Evolutionary conservation across 2,797 vertebrate species (phyloP), one percentile per base, ranked within the genome.

Genomic region (Microcaecilia unicolor): DNA sequence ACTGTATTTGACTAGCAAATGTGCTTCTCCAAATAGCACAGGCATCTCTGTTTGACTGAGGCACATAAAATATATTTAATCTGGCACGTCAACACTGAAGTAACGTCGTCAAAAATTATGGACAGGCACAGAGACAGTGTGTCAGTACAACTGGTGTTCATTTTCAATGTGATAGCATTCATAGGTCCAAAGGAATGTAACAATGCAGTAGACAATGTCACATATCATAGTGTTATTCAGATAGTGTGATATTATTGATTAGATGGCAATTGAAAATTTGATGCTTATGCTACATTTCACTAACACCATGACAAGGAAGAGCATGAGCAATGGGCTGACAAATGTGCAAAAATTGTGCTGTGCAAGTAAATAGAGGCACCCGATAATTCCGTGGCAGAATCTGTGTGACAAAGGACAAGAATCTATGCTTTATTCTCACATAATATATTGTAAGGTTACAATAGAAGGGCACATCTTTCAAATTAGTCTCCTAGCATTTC

Each of bases 291-390:
- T 76, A 54, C 70, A 64, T 72, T 77, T 75, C 65, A 61, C 67
- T 71, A 61, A 66, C 57, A 63, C 47, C 48, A 12, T 64, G 58
- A 64, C 64, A 76, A 73, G 65, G 57, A 50, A 59, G 55, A 71
- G 49, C 44, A 41, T 57, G 67, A 70, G 58, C n/a, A 66, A 62
- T 56, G 46, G 55, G 54, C 62, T 73, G 54, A 63, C 58, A 43
- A 41, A 44, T 51, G 38, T 51, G 51, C 60, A 62, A 70, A 69
- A 74, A 65, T 37, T 58, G 55, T 48, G 21, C 47, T 24, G 3
- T 62, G 58, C 45, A 53, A 73, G 48, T 72, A 76, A 77, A 73
- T 72, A 76, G 77, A 73, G 75, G 44, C 49, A 50, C 55, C 50
- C 72, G 55, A 55, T 67, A 67, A 61, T 61, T 76, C 55, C 58